Evolutionary conservation across 2,797 vertebrate species (phyloP).

Genomic region (Smutsia temminckii): DNA sequence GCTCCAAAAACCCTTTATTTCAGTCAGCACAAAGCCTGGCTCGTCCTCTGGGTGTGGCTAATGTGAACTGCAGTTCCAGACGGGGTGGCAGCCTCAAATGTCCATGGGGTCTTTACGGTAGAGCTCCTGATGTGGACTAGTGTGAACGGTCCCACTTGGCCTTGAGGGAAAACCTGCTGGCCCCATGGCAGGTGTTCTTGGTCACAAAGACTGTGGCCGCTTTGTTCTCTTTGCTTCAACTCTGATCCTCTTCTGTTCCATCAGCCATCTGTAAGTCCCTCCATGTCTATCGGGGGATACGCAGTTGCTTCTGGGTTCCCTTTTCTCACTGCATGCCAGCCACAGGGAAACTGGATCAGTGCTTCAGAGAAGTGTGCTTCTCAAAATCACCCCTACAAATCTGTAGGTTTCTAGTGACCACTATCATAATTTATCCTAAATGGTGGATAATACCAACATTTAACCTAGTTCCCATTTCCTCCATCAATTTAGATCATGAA

Average conservation of each 20-base stretch:
- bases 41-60: neutral
- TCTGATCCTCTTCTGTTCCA: neutral
- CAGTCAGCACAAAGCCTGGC: neutral
- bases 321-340: neutral
- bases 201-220: neutral
- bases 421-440: neutral
- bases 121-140: neutral
- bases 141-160: too few relatives aligned
- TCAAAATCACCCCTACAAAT: neutral
- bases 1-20: neutral
- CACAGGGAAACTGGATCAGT: neutral
- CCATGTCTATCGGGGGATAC: neutral
- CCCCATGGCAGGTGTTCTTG: neutral
- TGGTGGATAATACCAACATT: neutral
- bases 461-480: neutral
- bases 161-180: neutral
- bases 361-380: neutral
- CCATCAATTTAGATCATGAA: neutral
- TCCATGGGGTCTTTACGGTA: neutral
- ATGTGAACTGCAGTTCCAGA: neutral
- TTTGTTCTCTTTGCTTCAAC: neutral
- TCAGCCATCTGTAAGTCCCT: neutral
- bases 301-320: neutral
- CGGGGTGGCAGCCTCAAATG: accelerated
- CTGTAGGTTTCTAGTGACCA: neutral